Base-by-base conservation (phyloP, 2,113 vertebrate genomes). In the Dissostichus mawsoni region DNA sequence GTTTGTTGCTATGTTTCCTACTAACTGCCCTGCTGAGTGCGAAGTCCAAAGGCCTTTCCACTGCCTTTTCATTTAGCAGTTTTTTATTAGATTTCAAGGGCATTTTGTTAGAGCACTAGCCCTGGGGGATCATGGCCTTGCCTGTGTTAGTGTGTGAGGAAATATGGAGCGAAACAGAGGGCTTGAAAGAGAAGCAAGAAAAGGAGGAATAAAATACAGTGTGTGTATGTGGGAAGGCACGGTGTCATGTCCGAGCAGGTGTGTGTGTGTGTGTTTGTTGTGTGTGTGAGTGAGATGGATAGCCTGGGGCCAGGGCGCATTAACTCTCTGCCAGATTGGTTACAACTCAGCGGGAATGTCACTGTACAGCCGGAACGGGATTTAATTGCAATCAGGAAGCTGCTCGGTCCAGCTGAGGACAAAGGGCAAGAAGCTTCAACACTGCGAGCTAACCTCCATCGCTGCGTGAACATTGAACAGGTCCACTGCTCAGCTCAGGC, bases 301-400 rank as follows among this genome's bases (percentile, higher is more conserved):
- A 78, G 90, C 86, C 87, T 69, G 76, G 69, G 84, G 91, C 80
- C 79, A 75, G 78, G 67, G 69, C 47, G 68, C 87, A 94, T 94
- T 93, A 91, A 90, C 86, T 88, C 86, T 87, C 83, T 90, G 90
- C 85, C 87, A 93, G 89, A 92, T 87, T 87, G 89, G 88, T 89
- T 91, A 83, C 86, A 88, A 90, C 83, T 92, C 93, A 91, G 93
- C 77, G 7, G 89, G 87, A 90, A 91, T 83, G 79, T 74, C 88
- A 81, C 84, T 74, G 84, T 89, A 92, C 84, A 91, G 87, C 84
- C 53, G 74, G 84, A 93, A 87, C 83, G 8, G 75, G 82, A 85
- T 89, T 92, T 94, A 93, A 95, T 93, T 93, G 92, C 90, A 90
- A 94, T 94, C 87, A 86, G 86, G 77, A 78, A 76, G 76, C 76